These are phyloP conservation scores for Diploscapter pachys DNA, from an alignment of 1,140 invertebrate genomes.

Conservation along the genomic window DNA sequence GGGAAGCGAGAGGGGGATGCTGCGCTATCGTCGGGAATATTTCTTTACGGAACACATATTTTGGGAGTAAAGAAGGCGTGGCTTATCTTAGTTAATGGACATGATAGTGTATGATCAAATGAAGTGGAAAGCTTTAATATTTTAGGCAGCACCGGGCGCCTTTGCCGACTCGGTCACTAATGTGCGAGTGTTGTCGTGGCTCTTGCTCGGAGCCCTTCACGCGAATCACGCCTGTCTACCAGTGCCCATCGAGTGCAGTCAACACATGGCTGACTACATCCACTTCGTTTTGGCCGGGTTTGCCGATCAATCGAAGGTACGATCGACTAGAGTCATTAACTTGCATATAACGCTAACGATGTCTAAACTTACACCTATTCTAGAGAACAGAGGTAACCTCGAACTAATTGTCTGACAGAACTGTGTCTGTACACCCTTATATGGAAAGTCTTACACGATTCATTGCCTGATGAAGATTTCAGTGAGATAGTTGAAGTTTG, in stretches of 20 bases:
- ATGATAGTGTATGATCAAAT: no score
- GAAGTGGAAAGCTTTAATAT: neutral
- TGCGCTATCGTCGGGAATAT: no score
- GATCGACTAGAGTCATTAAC: slow-evolving; percentile 7
- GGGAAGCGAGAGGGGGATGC: no score
- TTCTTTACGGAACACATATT: no score
- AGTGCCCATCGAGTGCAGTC: slow-evolving; percentile 88
- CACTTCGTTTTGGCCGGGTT: slow-evolving; percentile 88
- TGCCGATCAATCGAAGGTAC: slow-evolving; percentile 83
- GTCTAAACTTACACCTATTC: slow-evolving; percentile 16
- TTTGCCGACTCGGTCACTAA: slow-evolving; percentile 91
- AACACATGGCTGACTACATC: slow-evolving; percentile 92
- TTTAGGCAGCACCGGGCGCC: slow-evolving; percentile 73
- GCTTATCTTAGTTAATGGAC: no score
- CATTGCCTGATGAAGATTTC: no score
- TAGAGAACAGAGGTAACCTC: no score
- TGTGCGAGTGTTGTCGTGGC: slow-evolving; percentile 88
- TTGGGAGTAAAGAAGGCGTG: no score
- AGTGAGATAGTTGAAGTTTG: no score
- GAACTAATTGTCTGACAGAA: no score
- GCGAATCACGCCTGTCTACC: slow-evolving; percentile 77
- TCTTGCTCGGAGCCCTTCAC: slow-evolving; percentile 85
- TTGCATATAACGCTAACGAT: neutral
- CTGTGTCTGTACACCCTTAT: no score
- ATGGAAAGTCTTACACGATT: no score